Evolutionary conservation across 2,113 vertebrate species (phyloP), one percentile per base, ranked within the genome.

Genomic region (Pholis gunnellus): DNA sequence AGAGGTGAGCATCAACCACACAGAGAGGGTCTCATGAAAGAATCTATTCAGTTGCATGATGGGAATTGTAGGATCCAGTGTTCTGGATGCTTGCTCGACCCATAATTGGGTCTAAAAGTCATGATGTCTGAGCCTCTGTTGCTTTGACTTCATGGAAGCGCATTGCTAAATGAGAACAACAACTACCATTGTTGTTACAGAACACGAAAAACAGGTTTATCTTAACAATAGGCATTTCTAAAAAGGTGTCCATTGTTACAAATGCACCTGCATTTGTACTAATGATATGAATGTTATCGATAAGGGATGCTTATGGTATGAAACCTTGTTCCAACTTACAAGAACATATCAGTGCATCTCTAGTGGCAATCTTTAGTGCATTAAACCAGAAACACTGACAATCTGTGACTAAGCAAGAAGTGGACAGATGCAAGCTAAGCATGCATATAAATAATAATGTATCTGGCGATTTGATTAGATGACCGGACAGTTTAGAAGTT

Each of bases 351-450:
- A 50, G 38, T 10, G 31, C 34, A 25, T 34, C 54, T 46, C 1
- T 15, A 10, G 20, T 29, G 61, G 0, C 9, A 44, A 18, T 38
- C 2, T 22, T 15, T 67, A 14, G 5, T 79, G 72, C 42, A 60
- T 61, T 52, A 22, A 75, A 20, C n/a, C n/a, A 60, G 29, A 14
- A 27, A 70, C 42, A 31, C 18, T 20, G n/a, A 63, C 29, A 60
- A 66, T 36, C 20, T 85, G 29, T 79, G 82, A 89, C 70, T 83
- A 79, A 76, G 17, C 15, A 72, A 42, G 25, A 65, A 64, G 15
- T 1, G 18, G 27, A 52, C 46, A 29, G 7, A 61, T 27, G 18
- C 17, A 72, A 42, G 18, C 48, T 65, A 25, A 27, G 5, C 27
- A 22, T 40, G 20, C 7, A 36, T 9, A 2, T 29, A 17, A 8